Evolutionary conservation across 2,888 invertebrate genomes (phyloP).

Genomic region (Cactoblastis cactorum): DNA sequence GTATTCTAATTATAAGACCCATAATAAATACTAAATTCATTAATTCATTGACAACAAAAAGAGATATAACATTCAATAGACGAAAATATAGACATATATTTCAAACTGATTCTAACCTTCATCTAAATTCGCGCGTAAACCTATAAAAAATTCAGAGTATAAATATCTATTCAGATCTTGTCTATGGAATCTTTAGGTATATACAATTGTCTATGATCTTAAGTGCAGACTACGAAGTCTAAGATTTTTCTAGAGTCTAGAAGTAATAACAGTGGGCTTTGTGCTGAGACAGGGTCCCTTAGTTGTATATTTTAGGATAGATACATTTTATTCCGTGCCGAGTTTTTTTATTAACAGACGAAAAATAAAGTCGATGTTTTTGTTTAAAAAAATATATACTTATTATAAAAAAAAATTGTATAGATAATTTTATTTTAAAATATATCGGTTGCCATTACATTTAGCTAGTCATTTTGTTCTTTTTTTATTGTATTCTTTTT

Average conservation of each 20-base stretch:
- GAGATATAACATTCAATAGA: no score
- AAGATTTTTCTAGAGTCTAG: slow-evolving; percentile 30
- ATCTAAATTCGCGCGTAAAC: slow-evolving; percentile 1
- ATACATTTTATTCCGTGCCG: slow-evolving; percentile 20
- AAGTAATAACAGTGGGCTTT: slow-evolving; percentile 39
- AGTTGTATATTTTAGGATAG: slow-evolving; percentile 29
- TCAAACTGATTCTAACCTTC: background rate
- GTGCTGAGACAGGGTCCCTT: slow-evolving; percentile 65
- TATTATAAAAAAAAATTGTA: no score
- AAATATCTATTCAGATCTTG: slow-evolving; percentile 3
- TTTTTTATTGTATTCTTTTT: no score
- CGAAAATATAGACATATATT: no score
- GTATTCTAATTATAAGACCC: no score
- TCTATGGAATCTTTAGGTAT: slow-evolving; percentile 12
- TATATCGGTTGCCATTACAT: no score
- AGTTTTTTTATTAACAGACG: slow-evolving; percentile 10
- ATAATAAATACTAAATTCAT: no score
- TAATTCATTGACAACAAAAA: no score
- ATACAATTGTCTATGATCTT: slow-evolving; percentile 11
- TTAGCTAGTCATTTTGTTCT: no score
- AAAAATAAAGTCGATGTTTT: no score
- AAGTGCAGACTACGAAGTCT: slow-evolving; percentile 25
- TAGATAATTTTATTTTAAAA: no score
- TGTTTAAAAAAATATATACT: background rate
- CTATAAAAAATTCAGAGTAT: slow-evolving; percentile 6